Evolutionary conservation across 1,140 invertebrate species (phyloP), one percentile per base, ranked within the genome.

Genomic region (Halyomorpha halys): DNA sequence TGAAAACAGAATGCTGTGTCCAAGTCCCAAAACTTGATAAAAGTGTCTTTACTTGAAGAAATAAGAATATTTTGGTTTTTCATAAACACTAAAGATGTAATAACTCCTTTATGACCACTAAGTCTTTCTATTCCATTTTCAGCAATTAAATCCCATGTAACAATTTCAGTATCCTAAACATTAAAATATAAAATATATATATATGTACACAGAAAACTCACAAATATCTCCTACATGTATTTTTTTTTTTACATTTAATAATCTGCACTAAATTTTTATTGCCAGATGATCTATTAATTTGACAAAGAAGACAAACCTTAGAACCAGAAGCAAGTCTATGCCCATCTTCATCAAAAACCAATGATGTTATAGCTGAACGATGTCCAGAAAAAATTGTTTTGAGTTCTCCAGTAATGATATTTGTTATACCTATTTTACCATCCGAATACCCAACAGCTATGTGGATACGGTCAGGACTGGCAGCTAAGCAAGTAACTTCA

Each of bases 1-100:
- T 91, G 90, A 71, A 98, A 98, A 75, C 96, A 98, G 72, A 94
- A 90, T 71, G 95, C 87, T 23, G 89, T 96, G 67, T 90, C 85
- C 62, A 98, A 76, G 78, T 98, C 92, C 96, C 96, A 99, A 73
- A 99, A 95, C 73, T 98, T 98, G 0, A 99, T 82, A 74, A 91
- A 91, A 16, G 89, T 89, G 75, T 99, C 97, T 75, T 93, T 96
- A 2, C 94, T 97, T 61, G 86, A 83, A 68, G 93, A 91, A 13
- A 99, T 80, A 16, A 97, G 72, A 68, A 93, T 83, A 70, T 93
- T 86, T 47, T 82, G 78, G 34, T 82, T 76, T 54, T 73, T 82
- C 71, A 97, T 82, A 73, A 98, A 99, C 14, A 79, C 71, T 0
- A 91, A 77, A 77, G 91, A 85, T 0, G 94, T 99, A n/a, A 99